A percentile compares a stretch with the other conserved stretches of the same genome.
Evolutionary conservation across 2,797 vertebrate genomes (phyloP).

Genomic region (Periparus ater): DNA sequence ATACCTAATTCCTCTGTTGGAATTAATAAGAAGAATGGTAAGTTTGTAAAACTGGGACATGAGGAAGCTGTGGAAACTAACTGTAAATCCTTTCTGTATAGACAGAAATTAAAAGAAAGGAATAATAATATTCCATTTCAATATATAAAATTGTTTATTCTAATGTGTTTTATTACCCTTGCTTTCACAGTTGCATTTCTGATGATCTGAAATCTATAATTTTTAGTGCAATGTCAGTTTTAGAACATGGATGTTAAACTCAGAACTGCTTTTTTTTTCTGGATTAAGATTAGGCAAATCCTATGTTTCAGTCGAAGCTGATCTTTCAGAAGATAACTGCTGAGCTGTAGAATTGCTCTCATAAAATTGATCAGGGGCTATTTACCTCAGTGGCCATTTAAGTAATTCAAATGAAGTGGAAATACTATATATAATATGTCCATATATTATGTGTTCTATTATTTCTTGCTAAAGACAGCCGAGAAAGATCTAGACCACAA

Average conservation of each 20-base stretch:
- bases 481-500: not conserved
- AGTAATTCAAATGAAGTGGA: not conserved
- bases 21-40: not conserved
- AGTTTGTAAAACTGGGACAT: not conserved
- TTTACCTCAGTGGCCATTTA: not conserved
- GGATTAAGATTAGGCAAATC: not conserved
- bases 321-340: not conserved
- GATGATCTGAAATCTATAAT: not conserved
- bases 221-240: not conserved
- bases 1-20: not conserved
- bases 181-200: not conserved
- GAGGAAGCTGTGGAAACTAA: not conserved
- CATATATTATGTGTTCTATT: not conserved
- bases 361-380: not conserved
- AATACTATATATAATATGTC: not conserved
- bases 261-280: not conserved
- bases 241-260: not conserved
- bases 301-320: not conserved
- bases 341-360: not conserved
- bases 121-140: not conserved
- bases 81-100: not conserved
- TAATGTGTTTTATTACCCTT: not conserved
- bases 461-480: not conserved
- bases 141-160: not conserved
- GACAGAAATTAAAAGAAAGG: not conserved